Percentiles rank a stretch among this genome's conserved stretches.
Evolutionary conservation across 2,888 invertebrate species (phyloP).

Genomic region (Gortyna flavago): DNA sequence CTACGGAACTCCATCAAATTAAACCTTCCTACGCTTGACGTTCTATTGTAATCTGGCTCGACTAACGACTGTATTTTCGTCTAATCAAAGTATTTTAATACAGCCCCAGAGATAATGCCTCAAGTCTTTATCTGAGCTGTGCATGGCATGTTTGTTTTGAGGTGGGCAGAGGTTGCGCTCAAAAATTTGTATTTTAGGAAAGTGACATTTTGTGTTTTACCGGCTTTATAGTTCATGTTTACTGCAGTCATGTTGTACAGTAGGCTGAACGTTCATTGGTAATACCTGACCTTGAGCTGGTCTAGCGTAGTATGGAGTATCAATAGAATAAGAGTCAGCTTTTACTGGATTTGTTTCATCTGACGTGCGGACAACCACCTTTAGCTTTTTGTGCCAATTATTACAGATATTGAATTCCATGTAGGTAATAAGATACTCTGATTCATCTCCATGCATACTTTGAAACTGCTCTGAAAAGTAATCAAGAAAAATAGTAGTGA

Average conservation of each 20-base stretch:
- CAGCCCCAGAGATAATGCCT: constrained; percentile 26
- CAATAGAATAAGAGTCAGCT: too few species aligned
- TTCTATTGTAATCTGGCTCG: constrained; percentile 46
- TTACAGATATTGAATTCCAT: too few species aligned
- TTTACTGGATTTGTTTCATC: too few species aligned
- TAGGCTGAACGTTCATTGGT: too few species aligned
- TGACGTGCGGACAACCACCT: too few species aligned
- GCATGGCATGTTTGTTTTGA: constrained; percentile 29
- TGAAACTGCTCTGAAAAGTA: neutral
- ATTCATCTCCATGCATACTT: too few species aligned
- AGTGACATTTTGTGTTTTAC: neutral
- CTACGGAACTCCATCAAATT: constrained; percentile 37
- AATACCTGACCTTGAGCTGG: too few species aligned
- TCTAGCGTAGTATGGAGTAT: too few species aligned
- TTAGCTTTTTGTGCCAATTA: too few species aligned
- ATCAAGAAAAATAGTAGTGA: too few species aligned
- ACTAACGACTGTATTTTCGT: constrained; percentile 50
- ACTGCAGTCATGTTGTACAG: too few species aligned
- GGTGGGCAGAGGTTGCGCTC: constrained; percentile 1
- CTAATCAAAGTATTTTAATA: constrained; percentile 59
- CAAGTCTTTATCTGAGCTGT: constrained; percentile 34
- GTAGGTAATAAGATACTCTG: too few species aligned
- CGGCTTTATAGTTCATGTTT: neutral
- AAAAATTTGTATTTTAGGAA: neutral
- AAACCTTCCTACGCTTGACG: constrained; percentile 20